Evolutionary conservation across 2,113 vertebrate genomes (phyloP).

Genomic region (Athene cunicularia): DNA sequence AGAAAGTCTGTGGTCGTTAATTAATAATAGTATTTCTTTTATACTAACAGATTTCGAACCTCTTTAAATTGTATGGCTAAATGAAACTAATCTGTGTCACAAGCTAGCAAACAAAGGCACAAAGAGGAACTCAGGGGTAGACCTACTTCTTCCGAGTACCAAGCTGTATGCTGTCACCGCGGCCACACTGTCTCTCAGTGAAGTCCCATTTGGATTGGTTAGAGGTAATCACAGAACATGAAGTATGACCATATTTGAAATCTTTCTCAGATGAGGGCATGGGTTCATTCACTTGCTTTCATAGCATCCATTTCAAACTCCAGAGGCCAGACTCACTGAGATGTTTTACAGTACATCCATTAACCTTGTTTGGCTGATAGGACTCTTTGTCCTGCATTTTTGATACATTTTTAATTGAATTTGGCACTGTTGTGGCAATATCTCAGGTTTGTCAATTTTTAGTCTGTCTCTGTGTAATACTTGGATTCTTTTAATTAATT

Average conservation of each 20-base stretch:
- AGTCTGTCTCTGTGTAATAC: background rate
- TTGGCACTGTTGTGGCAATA: background rate
- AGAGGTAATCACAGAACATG: background rate
- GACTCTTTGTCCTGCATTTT: background rate
- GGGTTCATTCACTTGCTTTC: background rate
- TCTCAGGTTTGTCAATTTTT: background rate
- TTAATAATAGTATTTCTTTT: background rate
- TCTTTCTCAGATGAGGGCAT: background rate
- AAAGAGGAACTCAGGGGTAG: background rate
- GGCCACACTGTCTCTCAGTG: background rate
- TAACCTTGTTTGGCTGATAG: background rate
- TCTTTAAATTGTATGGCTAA: background rate
- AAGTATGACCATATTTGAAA: background rate
- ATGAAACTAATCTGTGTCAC: background rate
- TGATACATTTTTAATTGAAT: background rate
- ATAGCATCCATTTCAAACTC: background rate
- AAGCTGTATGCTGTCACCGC: fast-evolving
- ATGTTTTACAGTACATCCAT: background rate
- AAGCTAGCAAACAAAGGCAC: background rate
- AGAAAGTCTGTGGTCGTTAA: background rate
- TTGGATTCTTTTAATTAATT: background rate
- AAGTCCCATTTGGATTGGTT: background rate
- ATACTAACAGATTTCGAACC: background rate
- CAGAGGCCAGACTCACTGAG: background rate
- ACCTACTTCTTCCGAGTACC: background rate